These are phyloP conservation scores for Drosophila imparisetae DNA, from an alignment of 2,888 invertebrate genomes.

Conservation along the genomic window DNA sequence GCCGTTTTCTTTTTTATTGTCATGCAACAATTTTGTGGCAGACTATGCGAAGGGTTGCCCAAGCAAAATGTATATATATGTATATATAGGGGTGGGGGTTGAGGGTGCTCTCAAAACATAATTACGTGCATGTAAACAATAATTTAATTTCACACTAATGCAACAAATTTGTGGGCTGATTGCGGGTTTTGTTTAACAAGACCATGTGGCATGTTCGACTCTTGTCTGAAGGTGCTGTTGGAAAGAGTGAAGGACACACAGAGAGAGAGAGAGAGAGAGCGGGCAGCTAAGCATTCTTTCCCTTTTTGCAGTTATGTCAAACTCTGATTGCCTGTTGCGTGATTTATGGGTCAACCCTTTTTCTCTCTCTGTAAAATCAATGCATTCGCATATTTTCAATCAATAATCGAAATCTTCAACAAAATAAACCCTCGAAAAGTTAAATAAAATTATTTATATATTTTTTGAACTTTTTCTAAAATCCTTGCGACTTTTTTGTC, in stretches of 20 bases:
- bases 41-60: constrained; percentile 55
- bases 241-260: background rate
- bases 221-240: constrained; percentile 26
- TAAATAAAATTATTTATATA: background rate
- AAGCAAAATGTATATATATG: too few relatives aligned
- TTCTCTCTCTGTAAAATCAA: background rate
- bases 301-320: constrained; percentile 25
- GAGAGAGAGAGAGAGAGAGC: background rate
- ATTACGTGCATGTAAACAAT: constrained; percentile 83
- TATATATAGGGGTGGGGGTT: constrained; percentile 3
- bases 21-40: constrained; percentile 53
- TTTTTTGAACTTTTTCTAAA: background rate
- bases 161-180: constrained; percentile 84
- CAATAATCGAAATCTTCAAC: constrained; percentile 23
- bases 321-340: constrained; percentile 29
- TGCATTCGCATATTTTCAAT: constrained; percentile 12
- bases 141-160: constrained; percentile 83
- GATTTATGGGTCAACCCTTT: constrained; percentile 42
- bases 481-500: background rate
- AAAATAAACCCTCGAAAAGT: background rate
- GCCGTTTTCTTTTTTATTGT: constrained; percentile 45
- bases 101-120: constrained; percentile 72
- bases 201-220: constrained; percentile 39
- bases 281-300: background rate
- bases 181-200: constrained; percentile 74